Conservation (phyloP, 2,888 invertebrate species). For the Machimus atricapillus region DNA sequence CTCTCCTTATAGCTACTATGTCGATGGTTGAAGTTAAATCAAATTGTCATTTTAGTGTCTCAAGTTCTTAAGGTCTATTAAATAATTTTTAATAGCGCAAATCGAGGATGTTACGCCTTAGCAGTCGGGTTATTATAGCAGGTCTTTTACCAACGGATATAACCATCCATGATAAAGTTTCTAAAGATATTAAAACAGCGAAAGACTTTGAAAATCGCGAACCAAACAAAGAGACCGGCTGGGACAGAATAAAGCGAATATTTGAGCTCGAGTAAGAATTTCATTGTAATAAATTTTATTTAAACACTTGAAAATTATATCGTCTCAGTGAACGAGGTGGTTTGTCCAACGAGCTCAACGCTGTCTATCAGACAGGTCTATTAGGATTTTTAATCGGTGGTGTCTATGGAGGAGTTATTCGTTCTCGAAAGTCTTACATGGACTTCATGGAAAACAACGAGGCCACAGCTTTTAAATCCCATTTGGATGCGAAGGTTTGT, state of each 20-base stretch:
- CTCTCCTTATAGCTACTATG: neutral
- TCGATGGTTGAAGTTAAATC: neutral
- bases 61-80: neutral
- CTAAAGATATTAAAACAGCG: neutral
- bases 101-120: neutral
- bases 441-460: constrained; percentile 77
- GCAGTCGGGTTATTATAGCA: neutral
- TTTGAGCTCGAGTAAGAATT: constrained; percentile 57
- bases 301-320: neutral
- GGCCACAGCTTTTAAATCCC: constrained; percentile 72
- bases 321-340: constrained; percentile 70
- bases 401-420: constrained; percentile 70
- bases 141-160: neutral
- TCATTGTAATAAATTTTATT: neutral
- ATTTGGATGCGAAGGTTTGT: constrained; percentile 72
- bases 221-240: constrained; percentile 54
- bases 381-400: constrained; percentile 71
- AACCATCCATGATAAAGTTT: neutral
- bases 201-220: neutral
- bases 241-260: constrained; percentile 57
- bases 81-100: neutral
- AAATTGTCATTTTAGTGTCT: neutral
- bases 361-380: constrained; percentile 68
- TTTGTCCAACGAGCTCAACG: constrained; percentile 68
- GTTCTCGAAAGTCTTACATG: constrained; percentile 68